Conservation (phyloP, 2,888 invertebrate species). For the Scotopteryx bipunctaria region DNA sequence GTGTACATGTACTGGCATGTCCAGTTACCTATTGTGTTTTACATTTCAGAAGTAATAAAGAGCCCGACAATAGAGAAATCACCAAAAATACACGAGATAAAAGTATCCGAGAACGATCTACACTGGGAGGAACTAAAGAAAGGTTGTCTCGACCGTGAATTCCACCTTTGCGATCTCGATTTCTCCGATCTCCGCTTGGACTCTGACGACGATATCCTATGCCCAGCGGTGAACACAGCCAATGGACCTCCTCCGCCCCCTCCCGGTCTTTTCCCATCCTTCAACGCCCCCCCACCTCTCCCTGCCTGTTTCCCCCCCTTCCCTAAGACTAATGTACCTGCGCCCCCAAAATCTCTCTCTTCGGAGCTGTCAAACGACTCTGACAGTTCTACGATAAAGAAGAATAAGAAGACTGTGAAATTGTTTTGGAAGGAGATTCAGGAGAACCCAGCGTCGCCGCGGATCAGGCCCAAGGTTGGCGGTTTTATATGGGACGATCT, state of each 20-base stretch:
- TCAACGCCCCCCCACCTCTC: slow-evolving; percentile 76
- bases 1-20: too few relatives aligned
- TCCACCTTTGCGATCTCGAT: slow-evolving; percentile 96
- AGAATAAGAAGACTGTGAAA: slow-evolving; percentile 98
- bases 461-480: slow-evolving; percentile 83
- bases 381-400: slow-evolving; percentile 85
- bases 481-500: slow-evolving; percentile 96
- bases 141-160: slow-evolving; percentile 87
- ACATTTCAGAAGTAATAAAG: slow-evolving; percentile 86
- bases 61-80: slow-evolving; percentile 87
- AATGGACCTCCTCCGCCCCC: slow-evolving; percentile 92
- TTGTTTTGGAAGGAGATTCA: slow-evolving; percentile 98
- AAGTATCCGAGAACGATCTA: slow-evolving; percentile 96
- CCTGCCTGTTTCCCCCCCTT: slow-evolving; percentile 77
- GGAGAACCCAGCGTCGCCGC: slow-evolving; percentile 85
- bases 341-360: slow-evolving; percentile 59
- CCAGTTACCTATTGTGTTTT: too few relatives aligned
- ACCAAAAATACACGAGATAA: slow-evolving; percentile 86
- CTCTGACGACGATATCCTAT: slow-evolving; percentile 92
- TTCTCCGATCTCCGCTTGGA: slow-evolving; percentile 96
- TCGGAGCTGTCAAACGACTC: slow-evolving; percentile 68
- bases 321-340: slow-evolving; percentile 66
- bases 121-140: slow-evolving; percentile 96
- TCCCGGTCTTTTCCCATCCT: slow-evolving; percentile 84
- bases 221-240: slow-evolving; percentile 85